Evolutionary conservation across 2,113 vertebrate genomes (phyloP).

Genomic region (Sinocyclocheilus grahami): DNA sequence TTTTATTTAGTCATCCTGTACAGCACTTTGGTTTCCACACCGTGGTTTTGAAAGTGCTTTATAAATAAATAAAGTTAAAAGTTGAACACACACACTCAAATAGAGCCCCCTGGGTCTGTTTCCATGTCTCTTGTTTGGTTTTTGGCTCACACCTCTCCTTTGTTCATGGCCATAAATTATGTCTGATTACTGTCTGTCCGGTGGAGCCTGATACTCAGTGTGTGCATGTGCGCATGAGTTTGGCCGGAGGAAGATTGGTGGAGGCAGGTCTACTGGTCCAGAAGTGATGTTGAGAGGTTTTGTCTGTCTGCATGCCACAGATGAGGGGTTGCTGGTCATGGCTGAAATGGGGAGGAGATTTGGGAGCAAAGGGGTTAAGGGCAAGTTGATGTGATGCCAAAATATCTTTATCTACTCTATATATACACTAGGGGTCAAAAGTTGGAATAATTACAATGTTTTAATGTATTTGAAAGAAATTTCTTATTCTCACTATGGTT

Average conservation of each 20-base stretch:
- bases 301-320: slow-evolving; percentile 28
- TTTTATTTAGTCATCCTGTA: no score
- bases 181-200: slow-evolving; percentile 49
- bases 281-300: slow-evolving; percentile 52
- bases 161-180: slow-evolving; percentile 36
- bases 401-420: background rate
- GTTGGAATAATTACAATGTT: background rate
- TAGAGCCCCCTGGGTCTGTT: slow-evolving; percentile 7
- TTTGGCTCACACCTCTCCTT: slow-evolving; percentile 44
- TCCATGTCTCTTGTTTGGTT: slow-evolving; percentile 37
- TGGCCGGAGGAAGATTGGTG: slow-evolving; percentile 38
- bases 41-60: no score
- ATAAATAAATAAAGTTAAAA: no score
- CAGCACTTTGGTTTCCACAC: no score
- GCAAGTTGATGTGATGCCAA: background rate
- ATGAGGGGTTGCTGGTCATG: slow-evolving; percentile 8
- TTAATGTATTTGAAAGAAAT: background rate
- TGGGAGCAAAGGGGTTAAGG: background rate
- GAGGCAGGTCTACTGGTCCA: slow-evolving; percentile 45
- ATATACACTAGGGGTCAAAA: background rate
- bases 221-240: background rate
- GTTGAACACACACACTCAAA: background rate
- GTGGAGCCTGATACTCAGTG: slow-evolving; percentile 29
- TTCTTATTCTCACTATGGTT: background rate
- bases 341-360: background rate